Evolutionary conservation across 2,888 invertebrate genomes (phyloP).

Genomic region (Tiliacea aurago): DNA sequence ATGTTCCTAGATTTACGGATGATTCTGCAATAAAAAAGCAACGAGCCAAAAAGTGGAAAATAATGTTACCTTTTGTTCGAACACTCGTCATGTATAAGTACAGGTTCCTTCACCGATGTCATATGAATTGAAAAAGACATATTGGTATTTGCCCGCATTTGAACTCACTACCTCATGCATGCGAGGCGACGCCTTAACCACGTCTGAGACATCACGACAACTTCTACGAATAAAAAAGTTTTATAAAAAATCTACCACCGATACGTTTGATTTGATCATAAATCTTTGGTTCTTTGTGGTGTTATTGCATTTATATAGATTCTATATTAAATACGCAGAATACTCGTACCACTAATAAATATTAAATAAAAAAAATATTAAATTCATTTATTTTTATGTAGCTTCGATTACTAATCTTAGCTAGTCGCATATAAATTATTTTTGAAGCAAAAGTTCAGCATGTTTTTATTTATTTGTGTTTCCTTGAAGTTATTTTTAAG

Average conservation of each 20-base stretch:
- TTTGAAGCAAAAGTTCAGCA: background rate
- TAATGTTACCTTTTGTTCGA: too few species aligned
- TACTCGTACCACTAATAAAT: background rate
- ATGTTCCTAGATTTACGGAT: too few species aligned
- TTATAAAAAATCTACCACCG: background rate
- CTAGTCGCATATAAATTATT: background rate
- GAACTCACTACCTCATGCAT: too few species aligned
- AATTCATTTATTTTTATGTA: background rate
- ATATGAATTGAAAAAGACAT: too few species aligned
- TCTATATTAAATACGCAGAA: slow-evolving; percentile 1
- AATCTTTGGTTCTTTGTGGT: slow-evolving; percentile 7
- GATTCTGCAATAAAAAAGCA: too few species aligned
- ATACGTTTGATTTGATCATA: background rate
- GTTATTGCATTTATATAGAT: slow-evolving; percentile 28
- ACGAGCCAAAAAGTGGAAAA: too few species aligned
- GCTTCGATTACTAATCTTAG: slow-evolving; percentile 3
- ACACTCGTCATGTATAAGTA: too few species aligned
- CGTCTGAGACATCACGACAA: too few species aligned
- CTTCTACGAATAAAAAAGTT: background rate
- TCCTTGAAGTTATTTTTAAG: background rate
- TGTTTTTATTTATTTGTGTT: slow-evolving; percentile 12
- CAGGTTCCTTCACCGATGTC: too few species aligned
- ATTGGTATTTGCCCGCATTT: too few species aligned
- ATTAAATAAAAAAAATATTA: background rate
- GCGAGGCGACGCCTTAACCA: too few species aligned